These are phyloP conservation scores for Archips xylosteana DNA, from an alignment of 2,888 invertebrate genomes.

Conservation along the genomic window DNA sequence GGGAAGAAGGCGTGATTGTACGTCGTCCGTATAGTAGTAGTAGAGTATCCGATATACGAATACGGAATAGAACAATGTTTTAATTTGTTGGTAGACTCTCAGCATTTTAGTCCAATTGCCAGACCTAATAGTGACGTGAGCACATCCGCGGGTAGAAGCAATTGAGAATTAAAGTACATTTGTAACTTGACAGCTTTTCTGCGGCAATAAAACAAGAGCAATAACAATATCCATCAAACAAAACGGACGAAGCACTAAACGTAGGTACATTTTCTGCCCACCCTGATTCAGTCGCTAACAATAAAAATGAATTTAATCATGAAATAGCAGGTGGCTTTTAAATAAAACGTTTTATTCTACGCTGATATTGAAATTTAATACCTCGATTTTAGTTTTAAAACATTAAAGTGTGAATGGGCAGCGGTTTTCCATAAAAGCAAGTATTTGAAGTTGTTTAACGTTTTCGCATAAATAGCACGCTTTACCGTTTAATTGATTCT, in stretches of 20 bases:
- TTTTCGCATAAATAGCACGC: neutral
- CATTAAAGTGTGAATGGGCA: conserved; percentile 12
- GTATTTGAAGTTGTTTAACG: neutral
- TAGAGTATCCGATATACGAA: too few relatives aligned
- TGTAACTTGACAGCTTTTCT: neutral
- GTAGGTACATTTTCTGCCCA: neutral
- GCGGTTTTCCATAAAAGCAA: neutral
- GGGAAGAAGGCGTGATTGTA: too few relatives aligned
- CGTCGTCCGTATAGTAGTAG: too few relatives aligned
- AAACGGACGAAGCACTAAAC: neutral
- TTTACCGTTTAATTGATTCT: neutral
- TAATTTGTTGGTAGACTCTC: too few relatives aligned
- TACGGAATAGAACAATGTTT: too few relatives aligned
- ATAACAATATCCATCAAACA: neutral
- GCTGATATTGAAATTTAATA: conserved; percentile 18
- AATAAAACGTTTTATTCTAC: conserved; percentile 11
- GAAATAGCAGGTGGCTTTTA: conserved; percentile 8
- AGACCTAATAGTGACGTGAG: too few relatives aligned
- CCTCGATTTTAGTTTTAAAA: conserved; percentile 22
- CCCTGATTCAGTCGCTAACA: neutral
- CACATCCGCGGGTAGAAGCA: too few relatives aligned
- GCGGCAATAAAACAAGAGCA: neutral
- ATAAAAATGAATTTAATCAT: conserved; percentile 6
- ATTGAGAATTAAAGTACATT: too few relatives aligned
- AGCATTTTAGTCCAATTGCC: too few relatives aligned